Percentiles rank a stretch among this genome's conserved stretches.
Conservation (phyloP, 2,113 vertebrate species). For the Chelonoidis abingdonii region DNA sequence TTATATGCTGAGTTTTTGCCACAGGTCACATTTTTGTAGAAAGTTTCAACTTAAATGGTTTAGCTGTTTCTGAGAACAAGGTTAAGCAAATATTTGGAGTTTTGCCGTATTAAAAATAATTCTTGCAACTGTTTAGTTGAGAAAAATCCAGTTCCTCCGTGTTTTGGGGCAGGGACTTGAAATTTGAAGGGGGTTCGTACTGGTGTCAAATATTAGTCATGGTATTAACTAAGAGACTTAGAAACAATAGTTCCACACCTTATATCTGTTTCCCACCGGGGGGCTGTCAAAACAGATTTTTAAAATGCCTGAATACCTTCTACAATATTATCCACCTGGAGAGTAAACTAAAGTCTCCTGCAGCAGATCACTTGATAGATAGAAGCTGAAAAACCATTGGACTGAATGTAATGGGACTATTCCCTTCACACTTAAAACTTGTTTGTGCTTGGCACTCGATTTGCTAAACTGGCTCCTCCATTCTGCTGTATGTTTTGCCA, state of each 20-base stretch:
- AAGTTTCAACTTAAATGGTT: not conserved
- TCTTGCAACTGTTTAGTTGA: not conserved
- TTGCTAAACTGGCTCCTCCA: conserved; percentile 53
- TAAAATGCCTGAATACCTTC: conserved; percentile 38
- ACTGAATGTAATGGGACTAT: conserved; percentile 62
- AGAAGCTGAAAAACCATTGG: conserved; percentile 66
- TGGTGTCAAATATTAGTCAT: not conserved
- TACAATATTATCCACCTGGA: conserved; percentile 71
- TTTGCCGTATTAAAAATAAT: not conserved
- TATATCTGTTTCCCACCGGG: conserved; percentile 53
- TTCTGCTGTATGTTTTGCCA: conserved; percentile 25
- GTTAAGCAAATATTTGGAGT: not conserved
- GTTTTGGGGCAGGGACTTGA: not conserved
- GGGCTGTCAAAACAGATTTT: conserved; percentile 61
- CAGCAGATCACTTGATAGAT: conserved; percentile 66
- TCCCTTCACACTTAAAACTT: conserved; percentile 40
- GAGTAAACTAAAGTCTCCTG: conserved; percentile 54
- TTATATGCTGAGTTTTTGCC: not conserved
- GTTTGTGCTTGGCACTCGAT: not conserved
- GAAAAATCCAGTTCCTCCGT: not conserved
- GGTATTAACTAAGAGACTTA: conserved; percentile 26
- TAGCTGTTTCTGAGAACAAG: not conserved
- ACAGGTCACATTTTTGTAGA: not conserved
- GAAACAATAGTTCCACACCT: conserved; percentile 16
- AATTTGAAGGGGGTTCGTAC: not conserved